These are phyloP conservation scores for Crotalus adamanteus DNA, from an alignment of 2,797 vertebrate genomes.

Conservation along the genomic window DNA sequence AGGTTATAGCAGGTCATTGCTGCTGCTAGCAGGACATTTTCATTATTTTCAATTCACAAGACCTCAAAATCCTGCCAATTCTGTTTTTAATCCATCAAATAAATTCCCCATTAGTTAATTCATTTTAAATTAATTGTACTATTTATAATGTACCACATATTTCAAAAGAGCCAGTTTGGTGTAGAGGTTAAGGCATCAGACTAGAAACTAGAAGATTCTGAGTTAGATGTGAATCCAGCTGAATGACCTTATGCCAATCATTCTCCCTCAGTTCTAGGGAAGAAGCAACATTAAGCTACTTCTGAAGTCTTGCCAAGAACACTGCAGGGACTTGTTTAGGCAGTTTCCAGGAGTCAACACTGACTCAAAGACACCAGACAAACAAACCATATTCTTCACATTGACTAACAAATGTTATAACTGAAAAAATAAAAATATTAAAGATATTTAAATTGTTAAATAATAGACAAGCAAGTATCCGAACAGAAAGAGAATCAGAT, in stretches of 20 bases:
- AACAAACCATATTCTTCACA: background rate
- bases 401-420: background rate
- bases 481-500: background rate
- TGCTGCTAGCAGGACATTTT: background rate
- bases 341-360: background rate
- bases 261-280: background rate
- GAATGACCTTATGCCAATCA: background rate
- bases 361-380: background rate
- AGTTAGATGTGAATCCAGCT: background rate
- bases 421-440: background rate
- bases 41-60: background rate
- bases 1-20: background rate
- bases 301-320: background rate
- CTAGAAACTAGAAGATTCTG: no score
- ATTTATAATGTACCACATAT: background rate
- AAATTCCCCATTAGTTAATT: background rate
- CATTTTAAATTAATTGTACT: background rate
- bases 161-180: background rate
- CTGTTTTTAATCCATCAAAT: background rate
- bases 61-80: background rate
- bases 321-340: background rate
- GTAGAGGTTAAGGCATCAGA: no score
- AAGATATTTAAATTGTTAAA: background rate
- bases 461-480: background rate
- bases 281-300: background rate